phyloP scores from a whole-genome alignment of 2,888 invertebrate species.

The Stenotaenia linearis region DNA sequence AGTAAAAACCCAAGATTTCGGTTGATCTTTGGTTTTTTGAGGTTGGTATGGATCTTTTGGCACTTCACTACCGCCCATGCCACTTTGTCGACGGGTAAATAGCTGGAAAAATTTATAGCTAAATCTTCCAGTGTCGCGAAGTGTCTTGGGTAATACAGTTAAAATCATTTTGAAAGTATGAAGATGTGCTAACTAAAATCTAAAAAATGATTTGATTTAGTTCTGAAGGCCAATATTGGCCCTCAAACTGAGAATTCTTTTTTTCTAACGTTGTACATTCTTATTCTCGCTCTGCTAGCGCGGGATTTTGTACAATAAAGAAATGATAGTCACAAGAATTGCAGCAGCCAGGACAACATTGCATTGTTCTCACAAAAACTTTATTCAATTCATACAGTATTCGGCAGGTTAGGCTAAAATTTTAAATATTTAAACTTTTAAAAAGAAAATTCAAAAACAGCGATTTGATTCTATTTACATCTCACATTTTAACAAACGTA shows the following conservation, averaged over 20 bases:
- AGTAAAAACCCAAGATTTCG: not conserved
- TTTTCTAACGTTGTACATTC: not conserved
- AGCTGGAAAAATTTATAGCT: not conserved
- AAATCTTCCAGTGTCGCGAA: not conserved
- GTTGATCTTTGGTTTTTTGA: not conserved
- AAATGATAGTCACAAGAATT: too few species aligned
- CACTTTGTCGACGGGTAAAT: not conserved
- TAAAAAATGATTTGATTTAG: not conserved
- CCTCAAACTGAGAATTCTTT: not conserved
- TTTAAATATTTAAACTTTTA: not conserved
- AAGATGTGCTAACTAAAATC: not conserved
- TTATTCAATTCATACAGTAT: not conserved
- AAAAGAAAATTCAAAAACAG: not conserved
- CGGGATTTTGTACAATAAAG: not conserved
- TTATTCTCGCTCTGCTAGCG: not conserved
- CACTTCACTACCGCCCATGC: not conserved
- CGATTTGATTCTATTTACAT: conserved; percentile 1
- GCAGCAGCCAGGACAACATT: too few species aligned
- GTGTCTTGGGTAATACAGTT: not conserved
- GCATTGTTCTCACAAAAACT: not conserved
- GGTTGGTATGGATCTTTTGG: not conserved
- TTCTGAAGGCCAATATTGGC: not conserved
- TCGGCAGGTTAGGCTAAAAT: not conserved
- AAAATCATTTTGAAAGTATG: not conserved
- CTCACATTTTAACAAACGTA: not conserved